These are phyloP conservation scores for Grammomys dolichurus DNA, from an alignment of 2,113 vertebrate genomes.

Conservation along the genomic window DNA sequence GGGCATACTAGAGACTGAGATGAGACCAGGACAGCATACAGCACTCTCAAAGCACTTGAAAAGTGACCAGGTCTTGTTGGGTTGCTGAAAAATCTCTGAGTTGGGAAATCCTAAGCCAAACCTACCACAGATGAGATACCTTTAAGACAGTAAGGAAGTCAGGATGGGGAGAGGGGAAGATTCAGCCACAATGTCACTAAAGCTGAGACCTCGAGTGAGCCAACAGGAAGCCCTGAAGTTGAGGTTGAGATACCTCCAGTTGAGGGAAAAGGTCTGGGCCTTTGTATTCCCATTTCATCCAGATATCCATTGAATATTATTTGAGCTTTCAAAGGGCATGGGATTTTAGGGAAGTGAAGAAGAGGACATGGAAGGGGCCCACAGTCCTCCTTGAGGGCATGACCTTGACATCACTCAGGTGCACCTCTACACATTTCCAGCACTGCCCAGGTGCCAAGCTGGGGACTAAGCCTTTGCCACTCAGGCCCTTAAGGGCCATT, in stretches of 20 bases:
- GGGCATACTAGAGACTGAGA: not conserved
- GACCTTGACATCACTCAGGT: not conserved
- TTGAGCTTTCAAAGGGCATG: not conserved
- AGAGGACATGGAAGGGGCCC: not conserved
- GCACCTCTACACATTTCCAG: not conserved
- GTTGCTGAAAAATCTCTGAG: not conserved
- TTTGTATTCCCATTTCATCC: not conserved
- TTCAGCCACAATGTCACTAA: not conserved
- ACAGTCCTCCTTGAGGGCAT: not conserved
- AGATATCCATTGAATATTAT: not conserved
- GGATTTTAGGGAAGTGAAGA: not conserved
- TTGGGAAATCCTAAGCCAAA: not conserved
- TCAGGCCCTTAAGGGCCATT: no score
- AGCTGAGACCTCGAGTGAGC: not conserved
- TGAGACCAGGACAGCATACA: not conserved
- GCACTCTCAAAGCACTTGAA: not conserved
- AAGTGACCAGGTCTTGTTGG: not conserved
- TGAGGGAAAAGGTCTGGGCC: not conserved
- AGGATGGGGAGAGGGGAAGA: not conserved
- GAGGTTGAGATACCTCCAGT: not conserved
- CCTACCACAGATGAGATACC: not conserved
- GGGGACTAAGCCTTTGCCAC: not conserved
- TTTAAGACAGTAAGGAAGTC: no score
- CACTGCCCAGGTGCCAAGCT: no score
- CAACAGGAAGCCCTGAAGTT: not conserved